These are phyloP conservation scores for Drosophila sp. DNA, from an alignment of 1,140 invertebrate species.

Conservation along the genomic window DNA sequence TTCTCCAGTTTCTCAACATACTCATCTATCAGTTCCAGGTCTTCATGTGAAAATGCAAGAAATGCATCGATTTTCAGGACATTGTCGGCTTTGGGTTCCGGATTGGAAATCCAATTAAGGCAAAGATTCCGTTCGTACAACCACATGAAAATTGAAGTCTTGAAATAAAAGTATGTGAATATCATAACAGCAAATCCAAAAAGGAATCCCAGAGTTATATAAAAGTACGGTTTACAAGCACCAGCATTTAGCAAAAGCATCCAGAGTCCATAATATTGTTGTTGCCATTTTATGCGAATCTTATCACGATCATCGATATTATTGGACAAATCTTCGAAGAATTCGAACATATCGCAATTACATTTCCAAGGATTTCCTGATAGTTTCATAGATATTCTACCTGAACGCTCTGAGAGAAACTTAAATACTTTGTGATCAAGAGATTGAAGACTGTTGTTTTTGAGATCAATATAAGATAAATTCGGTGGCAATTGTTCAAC, in stretches of 20 bases:
- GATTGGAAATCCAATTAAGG: not conserved
- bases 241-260: not conserved
- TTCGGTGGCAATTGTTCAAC: not conserved
- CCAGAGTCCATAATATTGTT: not conserved
- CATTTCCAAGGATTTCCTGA: constrained; percentile 9
- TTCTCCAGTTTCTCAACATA: constrained; percentile 14
- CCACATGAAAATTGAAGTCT: not conserved
- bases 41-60: constrained; percentile 14
- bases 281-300: not conserved
- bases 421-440: not conserved
- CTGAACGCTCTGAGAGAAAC: not conserved
- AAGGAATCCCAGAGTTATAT: not conserved
- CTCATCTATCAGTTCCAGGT: constrained; percentile 6
- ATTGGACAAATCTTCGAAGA: not conserved
- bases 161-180: not conserved
- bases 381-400: not conserved
- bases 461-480: constrained; percentile 5
- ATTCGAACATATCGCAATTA: not conserved
- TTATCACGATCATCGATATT: constrained; percentile 3
- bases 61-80: constrained; percentile 3
- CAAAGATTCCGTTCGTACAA: constrained; percentile 13
- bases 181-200: not conserved
- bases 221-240: not conserved
- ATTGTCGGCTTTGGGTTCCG: not conserved
- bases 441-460: constrained; percentile 3